Evolutionary conservation across 2,113 vertebrate genomes (phyloP).

Genomic region (Lophius piscatorius): DNA sequence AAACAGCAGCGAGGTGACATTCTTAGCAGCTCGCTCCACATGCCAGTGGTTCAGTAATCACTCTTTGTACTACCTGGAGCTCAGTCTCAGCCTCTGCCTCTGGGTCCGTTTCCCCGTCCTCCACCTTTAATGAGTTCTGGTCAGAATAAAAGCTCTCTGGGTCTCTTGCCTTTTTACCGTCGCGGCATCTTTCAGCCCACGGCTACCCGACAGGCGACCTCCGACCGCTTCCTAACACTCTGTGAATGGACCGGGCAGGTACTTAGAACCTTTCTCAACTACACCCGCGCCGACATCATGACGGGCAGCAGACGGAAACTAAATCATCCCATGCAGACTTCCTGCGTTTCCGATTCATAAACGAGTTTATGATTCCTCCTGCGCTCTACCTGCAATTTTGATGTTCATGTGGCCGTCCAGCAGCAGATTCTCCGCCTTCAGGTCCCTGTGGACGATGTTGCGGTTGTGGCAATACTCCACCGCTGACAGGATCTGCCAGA

Average conservation of each 20-base stretch:
- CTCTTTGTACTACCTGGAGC: conserved; percentile 41
- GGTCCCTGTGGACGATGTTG: conserved; percentile 94
- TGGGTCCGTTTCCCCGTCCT: conserved; percentile 1
- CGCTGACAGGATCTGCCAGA: conserved; percentile 97
- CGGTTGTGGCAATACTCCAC: conserved; percentile 95
- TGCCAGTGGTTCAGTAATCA: conserved; percentile 50
- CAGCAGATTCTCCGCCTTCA: conserved; percentile 96
- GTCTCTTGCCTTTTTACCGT: too few relatives aligned
- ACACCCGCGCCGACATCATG: conserved; percentile 30
- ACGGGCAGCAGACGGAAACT: conserved; percentile 31
- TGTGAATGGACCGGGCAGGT: conserved; percentile 46
- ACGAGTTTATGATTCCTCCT: neutral
- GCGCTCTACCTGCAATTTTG: conserved; percentile 93
- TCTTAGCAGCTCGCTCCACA: too few relatives aligned
- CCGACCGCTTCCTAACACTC: conserved; percentile 36
- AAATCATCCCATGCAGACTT: conserved; percentile 1
- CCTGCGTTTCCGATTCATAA: conserved; percentile 12
- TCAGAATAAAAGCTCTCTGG: conserved; percentile 14
- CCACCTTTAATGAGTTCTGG: conserved; percentile 8
- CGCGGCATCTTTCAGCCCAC: conserved; percentile 19
- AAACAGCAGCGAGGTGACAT: conserved; percentile 47
- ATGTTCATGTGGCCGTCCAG: conserved; percentile 98
- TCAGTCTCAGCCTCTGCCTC: conserved; percentile 38
- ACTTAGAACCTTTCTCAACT: conserved; percentile 52
- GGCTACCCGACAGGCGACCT: conserved; percentile 26